Conservation (phyloP, 37 sponge, comb jelly and placozoan genomes). For the Petrosia ficiformis region DNA sequence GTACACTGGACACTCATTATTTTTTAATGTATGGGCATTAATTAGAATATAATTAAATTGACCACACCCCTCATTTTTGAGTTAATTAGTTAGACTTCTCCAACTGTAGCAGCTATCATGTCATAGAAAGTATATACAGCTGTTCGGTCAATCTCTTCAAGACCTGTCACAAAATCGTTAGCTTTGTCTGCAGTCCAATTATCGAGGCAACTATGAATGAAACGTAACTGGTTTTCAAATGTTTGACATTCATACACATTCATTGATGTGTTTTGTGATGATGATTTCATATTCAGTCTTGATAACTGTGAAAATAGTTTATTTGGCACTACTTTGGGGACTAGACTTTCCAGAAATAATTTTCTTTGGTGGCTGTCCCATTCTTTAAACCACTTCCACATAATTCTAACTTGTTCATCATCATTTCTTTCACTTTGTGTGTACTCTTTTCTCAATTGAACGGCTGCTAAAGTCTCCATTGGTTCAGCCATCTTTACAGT, state of each 20-base stretch:
- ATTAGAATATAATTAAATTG: not conserved
- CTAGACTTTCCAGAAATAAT: slow-evolving; percentile 28
- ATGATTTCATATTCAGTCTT: not conserved
- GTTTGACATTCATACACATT: not conserved
- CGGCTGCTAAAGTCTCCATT: too few relatives aligned
- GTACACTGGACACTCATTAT: slow-evolving; percentile 1
- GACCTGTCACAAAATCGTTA: slow-evolving; percentile 22
- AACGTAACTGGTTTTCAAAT: slow-evolving; percentile 26
- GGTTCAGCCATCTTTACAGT: too few relatives aligned
- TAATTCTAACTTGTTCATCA: not conserved
- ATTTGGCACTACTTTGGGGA: slow-evolving; percentile 26
- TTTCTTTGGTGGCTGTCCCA: slow-evolving; percentile 17
- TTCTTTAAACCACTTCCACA: slow-evolving; percentile 28
- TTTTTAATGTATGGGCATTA: not conserved
- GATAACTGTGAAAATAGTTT: slow-evolving; percentile 31
- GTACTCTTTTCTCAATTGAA: too few relatives aligned
- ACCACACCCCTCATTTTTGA: too few relatives aligned
- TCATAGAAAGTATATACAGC: slow-evolving; percentile 31
- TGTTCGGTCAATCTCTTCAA: slow-evolving; percentile 38
- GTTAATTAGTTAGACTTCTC: slow-evolving; percentile 17
- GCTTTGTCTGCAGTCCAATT: slow-evolving; percentile 19
- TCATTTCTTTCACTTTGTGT: too few relatives aligned
- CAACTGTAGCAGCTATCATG: slow-evolving; percentile 31
- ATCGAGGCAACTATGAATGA: not conserved
- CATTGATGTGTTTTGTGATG: not conserved